Base-by-base conservation (phyloP, 1,140 invertebrate genomes). In the Euborellia annulipes region DNA sequence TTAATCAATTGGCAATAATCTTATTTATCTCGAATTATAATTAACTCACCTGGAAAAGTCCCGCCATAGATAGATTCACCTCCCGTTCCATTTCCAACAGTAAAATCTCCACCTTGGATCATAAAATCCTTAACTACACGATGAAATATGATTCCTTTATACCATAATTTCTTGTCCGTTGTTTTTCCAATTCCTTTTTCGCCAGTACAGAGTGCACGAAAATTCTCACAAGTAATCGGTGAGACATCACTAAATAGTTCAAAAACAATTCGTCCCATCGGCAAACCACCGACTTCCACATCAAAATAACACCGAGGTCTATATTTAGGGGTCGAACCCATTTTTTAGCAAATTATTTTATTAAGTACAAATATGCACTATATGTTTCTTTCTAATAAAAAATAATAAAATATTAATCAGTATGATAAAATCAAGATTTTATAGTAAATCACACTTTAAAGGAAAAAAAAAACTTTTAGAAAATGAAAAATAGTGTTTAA, bases 221-320 rank as follows among this genome's bases (percentile, higher is more conserved):
- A 98, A 63, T 97, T 97, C 58, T 94, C 88, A 18, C 82, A 85
- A 0, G 92, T 95, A 62, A 88, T 88, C 2, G 94, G 93, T 39
- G 85, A 88, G 41, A 85, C 75, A 68, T 97, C 89, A 50, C 78
- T 79, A 66, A 84, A 97, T 0, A 98, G 66, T 60, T 97, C 92
- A 60, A 98, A 94, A 20, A 93, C 82, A 58, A 98, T 82, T 46
- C 91, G 72, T 8, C 93, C 93, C 42, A 81, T 81, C 48, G 74
- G 72, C 45, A 92, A 66, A 2, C 83, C 87, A 38, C 88, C 92
- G 47, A 98, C 86, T 43, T 82, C 78, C 27, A 98, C 78, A 60
- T 97, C 93, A 66, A 97, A 92, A 62, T 85, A 96, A 49, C 80
- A 81, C 50, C 80, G 68, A 45, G 71, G 67, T 30, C 77, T 67